Base-by-base conservation (phyloP, 1,140 invertebrate genomes). In the Orius laevigatus region DNA sequence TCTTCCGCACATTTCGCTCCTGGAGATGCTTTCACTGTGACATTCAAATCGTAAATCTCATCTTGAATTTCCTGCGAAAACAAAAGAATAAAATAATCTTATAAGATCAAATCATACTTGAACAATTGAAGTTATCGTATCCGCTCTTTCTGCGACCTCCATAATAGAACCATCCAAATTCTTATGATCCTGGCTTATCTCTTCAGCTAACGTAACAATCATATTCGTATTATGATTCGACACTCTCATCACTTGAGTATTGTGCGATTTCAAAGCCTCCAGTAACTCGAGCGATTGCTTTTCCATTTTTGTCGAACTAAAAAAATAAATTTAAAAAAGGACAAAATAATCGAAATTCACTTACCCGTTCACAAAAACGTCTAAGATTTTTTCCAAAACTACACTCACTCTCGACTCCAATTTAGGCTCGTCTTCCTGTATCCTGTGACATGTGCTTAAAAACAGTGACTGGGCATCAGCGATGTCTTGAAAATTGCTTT, bases 291-390 rank as follows among this genome's bases (percentile, higher is more conserved):
- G 61, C 31, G 68, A 50, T 51, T 66, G 63, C 25, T 63, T 61
- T 51, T 68, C 67, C 49, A 65, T 65, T 16, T 61, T 57, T 14
- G 57, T 60, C 40, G 64, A 68, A 52, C 67, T 70, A 56, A 45
- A 63, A 65, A 31, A 43, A 52, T 41, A 16, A 49, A 34, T 54
- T 14, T 14, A 10, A 11, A n/a, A n/a, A 48, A 15, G n/a, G 47
- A 51, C 25, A 50, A 2, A 16, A 15, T 8, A 14, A 52, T 16
- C 8, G 4, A 50, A 18, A 50, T 40, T 18, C 33, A 61, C 62
- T 58, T 65, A 75, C 70, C 70, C 71, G 55, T 72, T 70, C 31
- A 69, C 66, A 31, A 77, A 63, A 2, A 68, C 68, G 50, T 71
- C 69, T 11, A 74, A 65, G 8, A 76, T 60, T 63, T 70, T 73